Base-by-base conservation (phyloP, 2,888 invertebrate species). In the Ochropleura plecta region DNA sequence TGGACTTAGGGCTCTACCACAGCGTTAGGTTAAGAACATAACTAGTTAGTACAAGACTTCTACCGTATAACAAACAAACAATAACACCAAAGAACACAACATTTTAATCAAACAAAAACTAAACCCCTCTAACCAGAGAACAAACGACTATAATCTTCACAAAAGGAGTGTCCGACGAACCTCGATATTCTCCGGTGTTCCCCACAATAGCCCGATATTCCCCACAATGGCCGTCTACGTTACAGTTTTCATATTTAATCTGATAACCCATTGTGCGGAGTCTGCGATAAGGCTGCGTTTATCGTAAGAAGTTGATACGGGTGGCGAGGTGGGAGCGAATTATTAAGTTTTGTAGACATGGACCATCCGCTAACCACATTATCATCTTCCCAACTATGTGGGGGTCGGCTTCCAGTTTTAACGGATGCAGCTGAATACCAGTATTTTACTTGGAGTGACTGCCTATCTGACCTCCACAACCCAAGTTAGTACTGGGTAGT, bases 161-260 rank as follows among this genome's bases (percentile, higher is more conserved):
- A 78, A 78, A 64, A 3, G 46, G 12, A 53, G 6, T n/a, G 16
- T 64, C 18, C 8, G 5, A 30, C 51, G 42, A 78, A 46, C 30
- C 63, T 40, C 51, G 2, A 63, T 73, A 62, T 62, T 42, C n/a
- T 53, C 30, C 18, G 6, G 42, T 70, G 20, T 70, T 57, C 14
- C 12, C 16, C 16, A 30, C 75, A 74, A 74, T 55, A 75, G 14
- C 14, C 48, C 53, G 16, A 44, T 76, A 46, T 70, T 20, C 8
- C 12, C 46, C 53, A 55, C 55, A 74, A 64, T 57, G 16, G 48
- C n/a, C 40, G 42, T 57, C 55, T 44, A 44, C 48, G 48, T 42
- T 63, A 46, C 16, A 73, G 44, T 73, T 65, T 65, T 74, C 49
- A 74, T 74, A 51, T 74, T 74, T 69, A 74, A 73, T 60, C 59